phyloP scores from a whole-genome alignment of 35 echinoderm and acorn worm genomes.

The Amphiura filiformis region DNA sequence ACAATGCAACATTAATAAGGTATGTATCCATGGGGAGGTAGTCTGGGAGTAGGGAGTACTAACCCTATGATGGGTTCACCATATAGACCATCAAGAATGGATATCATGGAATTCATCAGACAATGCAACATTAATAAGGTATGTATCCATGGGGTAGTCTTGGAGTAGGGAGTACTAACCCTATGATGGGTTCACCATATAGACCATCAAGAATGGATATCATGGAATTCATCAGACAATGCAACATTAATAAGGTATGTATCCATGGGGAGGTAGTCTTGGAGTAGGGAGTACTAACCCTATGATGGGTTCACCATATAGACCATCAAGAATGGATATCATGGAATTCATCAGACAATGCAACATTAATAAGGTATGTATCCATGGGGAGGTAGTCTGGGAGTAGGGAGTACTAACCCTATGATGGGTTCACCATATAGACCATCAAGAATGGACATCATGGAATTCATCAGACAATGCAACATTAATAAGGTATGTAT shows the following conservation, averaged over 20 bases:
- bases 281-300: background rate
- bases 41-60: conserved; percentile 1
- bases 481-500: conserved; percentile 30
- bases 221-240: conserved; percentile 53
- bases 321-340: conserved; percentile 32
- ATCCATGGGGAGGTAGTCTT: conserved; percentile 29
- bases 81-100: conserved; percentile 31
- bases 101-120: conserved; percentile 51
- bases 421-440: conserved; percentile 18
- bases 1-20: conserved; percentile 39
- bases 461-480: conserved; percentile 58
- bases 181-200: conserved; percentile 19
- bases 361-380: conserved; percentile 29
- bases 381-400: conserved; percentile 32
- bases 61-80: background rate
- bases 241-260: conserved; percentile 33
- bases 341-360: conserved; percentile 57
- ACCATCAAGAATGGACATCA: conserved; percentile 28
- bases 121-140: conserved; percentile 43
- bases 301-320: conserved; percentile 17
- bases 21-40: conserved; percentile 51
- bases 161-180: background rate
- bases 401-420: background rate
- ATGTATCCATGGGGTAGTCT: conserved; percentile 36
- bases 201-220: conserved; percentile 33